These are phyloP conservation scores for Cairina moschata DNA, from an alignment of 2,113 vertebrate genomes.

Conservation along the genomic window DNA sequence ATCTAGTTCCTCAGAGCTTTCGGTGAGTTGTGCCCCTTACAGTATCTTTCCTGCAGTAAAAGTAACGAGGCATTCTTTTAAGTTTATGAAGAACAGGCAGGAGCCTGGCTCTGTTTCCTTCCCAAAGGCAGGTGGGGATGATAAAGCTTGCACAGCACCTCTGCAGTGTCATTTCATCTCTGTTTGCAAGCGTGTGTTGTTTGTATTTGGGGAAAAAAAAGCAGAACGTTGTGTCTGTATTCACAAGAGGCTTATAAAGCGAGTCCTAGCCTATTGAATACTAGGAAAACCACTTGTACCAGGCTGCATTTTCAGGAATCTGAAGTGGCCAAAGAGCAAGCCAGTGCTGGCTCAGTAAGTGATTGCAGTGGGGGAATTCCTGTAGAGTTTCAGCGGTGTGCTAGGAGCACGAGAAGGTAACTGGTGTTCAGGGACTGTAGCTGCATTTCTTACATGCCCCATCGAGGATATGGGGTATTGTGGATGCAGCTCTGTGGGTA, in stretches of 20 bases:
- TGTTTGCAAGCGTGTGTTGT: accelerated
- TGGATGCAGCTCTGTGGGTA: neutral
- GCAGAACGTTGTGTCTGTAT: neutral
- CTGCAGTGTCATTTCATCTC: neutral
- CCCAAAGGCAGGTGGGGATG: neutral
- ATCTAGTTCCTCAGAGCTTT: neutral
- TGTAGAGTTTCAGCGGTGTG: neutral
- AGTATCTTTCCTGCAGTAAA: neutral
- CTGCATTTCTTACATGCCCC: accelerated
- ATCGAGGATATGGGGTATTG: accelerated
- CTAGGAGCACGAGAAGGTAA: neutral
- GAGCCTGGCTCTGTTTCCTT: neutral
- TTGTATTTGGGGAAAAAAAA: neutral
- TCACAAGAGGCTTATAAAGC: neutral
- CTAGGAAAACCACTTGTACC: neutral
- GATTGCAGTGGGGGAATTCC: neutral
- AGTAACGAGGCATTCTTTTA: neutral
- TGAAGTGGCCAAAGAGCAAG: neutral
- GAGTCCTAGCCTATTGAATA: neutral
- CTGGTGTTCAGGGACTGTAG: neutral
- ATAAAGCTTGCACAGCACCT: neutral
- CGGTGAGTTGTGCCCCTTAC: neutral
- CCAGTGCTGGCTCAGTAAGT: neutral
- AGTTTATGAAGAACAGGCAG: neutral
- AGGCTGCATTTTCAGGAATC: neutral